These are phyloP conservation scores for Dendrolimus kikuchii DNA, from an alignment of 1,140 invertebrate species.

Conservation along the genomic window DNA sequence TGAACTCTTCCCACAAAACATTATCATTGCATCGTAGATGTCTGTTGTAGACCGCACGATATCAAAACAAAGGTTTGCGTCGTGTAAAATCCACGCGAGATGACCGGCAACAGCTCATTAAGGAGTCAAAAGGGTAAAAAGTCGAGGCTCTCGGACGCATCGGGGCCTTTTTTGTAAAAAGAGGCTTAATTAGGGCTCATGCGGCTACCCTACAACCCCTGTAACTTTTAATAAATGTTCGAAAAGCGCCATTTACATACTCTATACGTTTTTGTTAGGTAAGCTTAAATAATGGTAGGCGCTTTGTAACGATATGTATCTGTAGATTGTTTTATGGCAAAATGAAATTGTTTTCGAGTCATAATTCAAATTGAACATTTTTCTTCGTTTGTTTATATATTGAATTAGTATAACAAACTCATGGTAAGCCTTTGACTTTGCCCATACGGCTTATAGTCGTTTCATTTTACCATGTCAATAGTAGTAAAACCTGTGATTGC, in stretches of 20 bases:
- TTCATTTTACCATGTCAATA: too few species aligned
- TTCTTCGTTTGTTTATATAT: too few species aligned
- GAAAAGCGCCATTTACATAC: slow-evolving; percentile 45
- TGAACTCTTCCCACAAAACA: neutral
- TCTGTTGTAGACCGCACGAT: slow-evolving; percentile 23
- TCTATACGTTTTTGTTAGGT: slow-evolving; percentile 2
- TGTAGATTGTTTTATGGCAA: too few species aligned
- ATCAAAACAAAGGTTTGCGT: slow-evolving; percentile 27
- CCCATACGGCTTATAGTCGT: too few species aligned
- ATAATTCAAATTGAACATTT: too few species aligned
- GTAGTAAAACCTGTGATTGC: too few species aligned
- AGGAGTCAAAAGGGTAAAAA: slow-evolving; percentile 64
- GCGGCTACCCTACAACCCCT: slow-evolving; percentile 64
- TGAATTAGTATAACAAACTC: too few species aligned
- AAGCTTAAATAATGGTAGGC: too few species aligned
- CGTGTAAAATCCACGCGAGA: slow-evolving; percentile 31
- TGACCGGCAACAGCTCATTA: slow-evolving; percentile 56
- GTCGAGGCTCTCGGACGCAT: slow-evolving; percentile 39
- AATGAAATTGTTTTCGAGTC: too few species aligned
- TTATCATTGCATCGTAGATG: slow-evolving; percentile 18
- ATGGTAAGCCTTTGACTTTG: too few species aligned
- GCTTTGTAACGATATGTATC: too few species aligned
- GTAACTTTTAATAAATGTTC: slow-evolving; percentile 71
- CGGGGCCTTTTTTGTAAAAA: slow-evolving; percentile 63
- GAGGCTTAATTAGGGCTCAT: slow-evolving; percentile 68